Conservation (phyloP, 2,888 invertebrate genomes). For the Lottia gigantea region DNA sequence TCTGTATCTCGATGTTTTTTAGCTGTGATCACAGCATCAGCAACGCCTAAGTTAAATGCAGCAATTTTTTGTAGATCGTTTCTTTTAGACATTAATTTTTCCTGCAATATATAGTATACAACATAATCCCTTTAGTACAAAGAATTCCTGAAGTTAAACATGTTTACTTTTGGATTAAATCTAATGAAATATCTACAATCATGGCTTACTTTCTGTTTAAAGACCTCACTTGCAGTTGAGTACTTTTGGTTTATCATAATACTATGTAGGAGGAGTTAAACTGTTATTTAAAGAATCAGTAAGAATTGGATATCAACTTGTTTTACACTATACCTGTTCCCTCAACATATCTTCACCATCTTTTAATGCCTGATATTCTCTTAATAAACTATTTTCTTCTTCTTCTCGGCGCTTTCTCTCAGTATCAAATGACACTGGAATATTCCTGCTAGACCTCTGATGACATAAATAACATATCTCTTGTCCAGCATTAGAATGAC, state of each 20-base stretch:
- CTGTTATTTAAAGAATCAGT: no score
- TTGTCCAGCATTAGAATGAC: constrained; percentile 66
- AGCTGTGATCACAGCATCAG: constrained; percentile 62
- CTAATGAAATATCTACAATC: neutral
- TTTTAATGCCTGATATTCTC: constrained; percentile 66
- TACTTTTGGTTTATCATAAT: neutral
- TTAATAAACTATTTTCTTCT: constrained; percentile 64
- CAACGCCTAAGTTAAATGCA: constrained; percentile 67
- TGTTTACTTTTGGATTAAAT: neutral
- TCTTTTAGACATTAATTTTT: constrained; percentile 53
- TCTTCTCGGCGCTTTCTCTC: constrained; percentile 59
- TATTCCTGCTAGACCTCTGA: constrained; percentile 65
- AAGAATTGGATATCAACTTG: no score
- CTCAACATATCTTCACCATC: constrained; percentile 63
- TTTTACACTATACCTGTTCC: constrained; percentile 49
- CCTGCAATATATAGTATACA: constrained; percentile 41
- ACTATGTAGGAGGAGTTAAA: neutral
- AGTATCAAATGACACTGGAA: constrained; percentile 65
- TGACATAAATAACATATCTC: constrained; percentile 69
- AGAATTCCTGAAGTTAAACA: no score
- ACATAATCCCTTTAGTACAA: no score
- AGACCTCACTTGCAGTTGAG: neutral
- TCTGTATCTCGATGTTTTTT: constrained; percentile 54
- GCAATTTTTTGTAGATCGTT: constrained; percentile 65
- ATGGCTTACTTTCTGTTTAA: neutral